Evolutionary conservation across 2,888 invertebrate species (phyloP).

Genomic region (Stenotaenia linearis): DNA sequence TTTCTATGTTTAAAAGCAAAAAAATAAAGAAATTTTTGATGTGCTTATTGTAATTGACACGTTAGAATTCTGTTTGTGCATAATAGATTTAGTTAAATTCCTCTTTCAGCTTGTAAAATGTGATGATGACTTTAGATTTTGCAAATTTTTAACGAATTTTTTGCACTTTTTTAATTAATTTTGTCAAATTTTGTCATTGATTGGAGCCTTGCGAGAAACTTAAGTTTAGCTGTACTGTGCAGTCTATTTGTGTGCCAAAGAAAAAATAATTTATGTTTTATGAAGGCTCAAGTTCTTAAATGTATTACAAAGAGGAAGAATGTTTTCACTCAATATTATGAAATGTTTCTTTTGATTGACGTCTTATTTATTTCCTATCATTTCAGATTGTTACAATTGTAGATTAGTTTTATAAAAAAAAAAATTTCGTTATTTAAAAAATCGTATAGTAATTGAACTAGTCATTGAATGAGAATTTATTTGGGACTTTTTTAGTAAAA

Average conservation of each 20-base stretch:
- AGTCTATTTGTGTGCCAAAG: slow-evolving; percentile 5
- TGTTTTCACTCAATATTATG: background rate
- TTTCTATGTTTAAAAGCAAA: background rate
- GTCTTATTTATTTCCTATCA: background rate
- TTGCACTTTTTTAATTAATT: background rate
- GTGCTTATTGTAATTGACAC: background rate
- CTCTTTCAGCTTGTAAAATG: slow-evolving; percentile 4
- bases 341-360: background rate
- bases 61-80: background rate
- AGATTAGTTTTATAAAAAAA: background rate
- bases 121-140: background rate
- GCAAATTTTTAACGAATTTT: background rate
- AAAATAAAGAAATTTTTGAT: background rate
- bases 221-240: background rate
- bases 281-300: background rate
- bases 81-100: background rate
- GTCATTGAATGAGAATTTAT: background rate
- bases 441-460: background rate
- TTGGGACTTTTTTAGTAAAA: background rate
- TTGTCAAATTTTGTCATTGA: no score
- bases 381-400: background rate
- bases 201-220: background rate
- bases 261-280: background rate
- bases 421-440: no score
- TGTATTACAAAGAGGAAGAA: background rate